Evolutionary conservation across 2,797 vertebrate genomes (phyloP), one percentile per base, ranked within the genome.

Genomic region (Acrocephalus scirpaceus): DNA sequence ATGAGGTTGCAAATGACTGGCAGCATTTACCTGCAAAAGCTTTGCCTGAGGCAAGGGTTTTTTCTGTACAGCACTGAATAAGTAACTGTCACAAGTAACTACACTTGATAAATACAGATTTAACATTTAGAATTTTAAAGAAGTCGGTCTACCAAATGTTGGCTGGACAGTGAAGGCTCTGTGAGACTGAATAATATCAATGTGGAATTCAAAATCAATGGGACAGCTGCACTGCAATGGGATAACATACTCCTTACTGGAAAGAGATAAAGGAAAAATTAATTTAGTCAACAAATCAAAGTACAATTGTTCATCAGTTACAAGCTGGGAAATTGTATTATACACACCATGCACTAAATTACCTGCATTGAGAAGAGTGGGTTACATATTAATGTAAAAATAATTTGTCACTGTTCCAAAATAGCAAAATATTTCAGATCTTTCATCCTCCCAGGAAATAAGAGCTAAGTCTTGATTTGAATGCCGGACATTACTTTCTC

Each of bases 221-320:
- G 99, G 99, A 88, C 98, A 99, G 98, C 98, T 99, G 98, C 99
- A 99, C 80, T 98, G 98, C 95, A 99, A 94, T 19, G 98, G 98
- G 96, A 99, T 98, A 71, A 95, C 90, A 32, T 97, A 98, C 29
- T 93, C 92, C 91, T 98, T 98, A 48, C 99, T 99, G 93, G 30
- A 93, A 97, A 95, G 70, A 79, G 69, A 96, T 8, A 92, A 88
- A 95, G 34, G 50, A 81, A 92, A 73, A 94, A 76, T 34, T 16
- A 77, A 60, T 80, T 90, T 66, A 75, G 48, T 93, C 76, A 60
- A 81, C 89, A 64, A 75, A 51, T 93, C 76, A 81, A 86, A 88
- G 19, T 54, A 45, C 36, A 84, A 40, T 18, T 51, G 36, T n/a
- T 62, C 45, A 85, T 60, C 36, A 62, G 6, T 60, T 69, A 54